Conservation (phyloP, 2,888 invertebrate genomes). For the Geophilus truncorum region DNA sequence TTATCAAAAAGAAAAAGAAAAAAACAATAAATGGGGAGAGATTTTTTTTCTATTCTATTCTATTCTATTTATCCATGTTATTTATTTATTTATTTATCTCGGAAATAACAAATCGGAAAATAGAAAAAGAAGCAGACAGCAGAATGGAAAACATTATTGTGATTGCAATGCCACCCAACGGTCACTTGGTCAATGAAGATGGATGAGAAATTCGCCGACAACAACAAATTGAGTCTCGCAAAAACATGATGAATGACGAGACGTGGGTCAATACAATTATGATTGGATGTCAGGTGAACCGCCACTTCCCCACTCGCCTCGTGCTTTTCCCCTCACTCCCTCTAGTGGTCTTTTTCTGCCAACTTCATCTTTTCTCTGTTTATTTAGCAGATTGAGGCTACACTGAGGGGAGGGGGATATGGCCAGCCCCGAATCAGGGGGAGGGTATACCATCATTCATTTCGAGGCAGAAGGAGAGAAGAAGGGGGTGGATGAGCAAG, state of each 20-base stretch:
- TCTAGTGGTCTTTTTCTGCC: slow-evolving; percentile 7
- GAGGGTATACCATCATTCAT: not conserved
- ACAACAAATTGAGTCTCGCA: slow-evolving; percentile 21
- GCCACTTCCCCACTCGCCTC: not conserved
- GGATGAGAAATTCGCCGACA: slow-evolving; percentile 2
- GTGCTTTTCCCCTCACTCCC: not conserved
- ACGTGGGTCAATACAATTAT: slow-evolving; percentile 22
- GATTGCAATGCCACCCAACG: slow-evolving; percentile 21
- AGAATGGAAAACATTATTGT: not conserved
- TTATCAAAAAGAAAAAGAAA: too few relatives aligned
- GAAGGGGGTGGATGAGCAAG: not conserved
- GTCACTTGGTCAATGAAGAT: slow-evolving; percentile 27
- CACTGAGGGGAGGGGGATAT: not conserved
- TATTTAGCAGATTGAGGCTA: slow-evolving; percentile 25
- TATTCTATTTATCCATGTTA: not conserved
- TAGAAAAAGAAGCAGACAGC: not conserved
- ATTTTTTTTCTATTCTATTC: too few relatives aligned
- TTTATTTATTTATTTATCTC: not conserved
- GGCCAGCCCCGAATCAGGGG: not conserved
- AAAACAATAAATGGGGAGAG: too few relatives aligned
- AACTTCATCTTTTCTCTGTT: slow-evolving; percentile 24
- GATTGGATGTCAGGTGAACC: slow-evolving; percentile 24
- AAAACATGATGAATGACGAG: slow-evolving; percentile 24
- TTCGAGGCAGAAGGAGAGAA: not conserved
- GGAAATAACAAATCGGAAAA: not conserved